A percentile compares a stretch with the other conserved stretches of the same genome.
Conservation (phyloP, 2,113 vertebrate species). For the Menidia beryllina region DNA sequence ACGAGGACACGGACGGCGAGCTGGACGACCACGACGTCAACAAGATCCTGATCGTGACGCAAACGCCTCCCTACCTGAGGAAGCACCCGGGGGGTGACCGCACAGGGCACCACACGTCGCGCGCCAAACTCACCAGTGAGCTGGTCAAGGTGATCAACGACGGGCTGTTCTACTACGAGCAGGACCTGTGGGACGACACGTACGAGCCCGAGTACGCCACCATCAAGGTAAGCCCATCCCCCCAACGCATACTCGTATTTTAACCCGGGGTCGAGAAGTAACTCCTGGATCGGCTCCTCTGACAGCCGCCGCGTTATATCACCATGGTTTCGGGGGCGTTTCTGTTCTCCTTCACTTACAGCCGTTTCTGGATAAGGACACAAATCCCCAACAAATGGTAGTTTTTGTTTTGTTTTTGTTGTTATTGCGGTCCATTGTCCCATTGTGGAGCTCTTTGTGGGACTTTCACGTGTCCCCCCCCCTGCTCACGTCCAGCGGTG, state of each 20-base stretch:
- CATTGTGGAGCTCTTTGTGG: constrained; percentile 64
- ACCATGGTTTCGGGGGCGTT: constrained; percentile 24
- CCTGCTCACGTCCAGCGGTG: constrained; percentile 44
- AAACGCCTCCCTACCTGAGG: constrained; percentile 95
- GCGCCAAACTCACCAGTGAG: constrained; percentile 93
- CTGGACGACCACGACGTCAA: constrained; percentile 96
- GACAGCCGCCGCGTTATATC: constrained; percentile 49
- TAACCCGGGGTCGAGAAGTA: neutral
- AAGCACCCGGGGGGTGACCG: constrained; percentile 96
- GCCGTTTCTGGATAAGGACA: constrained; percentile 72
- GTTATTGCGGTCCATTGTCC: constrained; percentile 53
- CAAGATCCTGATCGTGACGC: constrained; percentile 98
- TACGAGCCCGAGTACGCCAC: constrained; percentile 96
- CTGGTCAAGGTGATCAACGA: constrained; percentile 97
- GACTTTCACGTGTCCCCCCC: constrained; percentile 58
- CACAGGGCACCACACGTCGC: constrained; percentile 93
- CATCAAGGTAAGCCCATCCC: constrained; percentile 90
- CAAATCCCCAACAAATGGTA: constrained; percentile 33
- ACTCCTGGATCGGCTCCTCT: constrained; percentile 38
- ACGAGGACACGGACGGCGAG: constrained; percentile 95
- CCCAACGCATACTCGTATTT: neutral
- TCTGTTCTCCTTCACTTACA: constrained; percentile 46
- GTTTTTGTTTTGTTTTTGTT: constrained; percentile 50
- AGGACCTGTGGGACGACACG: constrained; percentile 96
- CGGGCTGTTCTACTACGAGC: constrained; percentile 97